Evolutionary conservation across 2,888 invertebrate genomes (phyloP).

Genomic region (Automeris io): DNA sequence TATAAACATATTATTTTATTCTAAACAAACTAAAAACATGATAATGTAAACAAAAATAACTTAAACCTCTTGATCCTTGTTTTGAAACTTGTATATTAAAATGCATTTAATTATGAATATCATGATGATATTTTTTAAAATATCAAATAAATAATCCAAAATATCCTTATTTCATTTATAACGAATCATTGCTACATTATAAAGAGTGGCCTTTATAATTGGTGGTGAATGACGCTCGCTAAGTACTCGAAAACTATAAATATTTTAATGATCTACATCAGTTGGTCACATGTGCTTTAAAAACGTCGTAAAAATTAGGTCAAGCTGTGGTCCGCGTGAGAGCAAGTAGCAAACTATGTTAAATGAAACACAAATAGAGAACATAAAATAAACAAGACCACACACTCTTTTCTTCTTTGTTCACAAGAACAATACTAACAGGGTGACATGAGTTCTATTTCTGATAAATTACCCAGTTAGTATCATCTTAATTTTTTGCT

Average conservation of each 20-base stretch:
- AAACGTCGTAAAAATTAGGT: slow-evolving; percentile 46
- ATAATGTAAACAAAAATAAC: no score
- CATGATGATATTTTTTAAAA: no score
- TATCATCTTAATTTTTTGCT: no score
- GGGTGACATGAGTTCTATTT: background rate
- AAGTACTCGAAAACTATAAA: slow-evolving; percentile 11
- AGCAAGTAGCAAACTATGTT: slow-evolving; percentile 16
- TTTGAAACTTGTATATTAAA: no score
- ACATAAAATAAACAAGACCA: slow-evolving; percentile 13
- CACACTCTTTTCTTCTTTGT: slow-evolving; percentile 5
- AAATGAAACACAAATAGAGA: slow-evolving; percentile 12
- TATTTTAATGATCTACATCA: slow-evolving; percentile 12
- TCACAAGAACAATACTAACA: background rate
- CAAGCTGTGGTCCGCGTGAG: slow-evolving; percentile 42
- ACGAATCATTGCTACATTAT: no score
- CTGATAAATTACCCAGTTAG: background rate
- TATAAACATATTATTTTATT: no score
- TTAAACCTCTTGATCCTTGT: no score
- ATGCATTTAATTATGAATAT: no score
- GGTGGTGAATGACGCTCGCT: slow-evolving; percentile 3
- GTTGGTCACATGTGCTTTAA: slow-evolving; percentile 41
- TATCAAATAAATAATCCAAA: no score
- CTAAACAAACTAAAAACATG: no score
- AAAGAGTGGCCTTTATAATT: background rate
- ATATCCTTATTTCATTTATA: no score